Percentiles rank a stretch among this genome's conserved stretches.
These are phyloP conservation scores for Rhynchonycteris naso DNA, from an alignment of 2,797 vertebrate species.

Conservation along the genomic window DNA sequence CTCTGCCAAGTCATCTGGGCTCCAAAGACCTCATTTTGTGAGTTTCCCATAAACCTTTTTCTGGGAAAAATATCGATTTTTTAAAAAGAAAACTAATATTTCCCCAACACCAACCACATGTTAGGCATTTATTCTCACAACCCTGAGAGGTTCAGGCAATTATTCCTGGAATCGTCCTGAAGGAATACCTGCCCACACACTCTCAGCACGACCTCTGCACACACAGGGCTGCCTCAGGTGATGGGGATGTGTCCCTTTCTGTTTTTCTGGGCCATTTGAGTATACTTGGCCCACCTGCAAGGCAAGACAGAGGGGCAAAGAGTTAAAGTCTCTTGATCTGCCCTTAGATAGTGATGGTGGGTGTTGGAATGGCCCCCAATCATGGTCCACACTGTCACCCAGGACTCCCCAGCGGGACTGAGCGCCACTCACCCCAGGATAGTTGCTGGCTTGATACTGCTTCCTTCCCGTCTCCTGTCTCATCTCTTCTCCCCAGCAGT, in stretches of 20 bases:
- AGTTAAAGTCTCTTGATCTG: background rate
- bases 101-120: background rate
- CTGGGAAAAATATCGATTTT: background rate
- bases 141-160: background rate
- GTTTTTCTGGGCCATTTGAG: background rate
- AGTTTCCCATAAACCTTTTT: background rate
- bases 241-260: background rate
- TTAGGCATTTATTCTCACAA: background rate
- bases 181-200: fast-evolving
- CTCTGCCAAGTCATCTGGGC: background rate
- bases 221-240: background rate
- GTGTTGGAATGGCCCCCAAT: background rate
- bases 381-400: background rate
- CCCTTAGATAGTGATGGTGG: background rate
- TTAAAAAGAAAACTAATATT: background rate
- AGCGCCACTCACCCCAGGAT: background rate
- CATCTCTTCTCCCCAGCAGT: background rate
- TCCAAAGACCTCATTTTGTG: background rate
- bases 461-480: background rate
- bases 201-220: background rate
- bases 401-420: background rate
- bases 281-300: background rate
- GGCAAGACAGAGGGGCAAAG: background rate
- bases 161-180: background rate
- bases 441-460: background rate